Percentiles rank a stretch among this genome's conserved stretches.
Conservation (phyloP, 2,113 vertebrate species). For the Crotalus helleri region DNA sequence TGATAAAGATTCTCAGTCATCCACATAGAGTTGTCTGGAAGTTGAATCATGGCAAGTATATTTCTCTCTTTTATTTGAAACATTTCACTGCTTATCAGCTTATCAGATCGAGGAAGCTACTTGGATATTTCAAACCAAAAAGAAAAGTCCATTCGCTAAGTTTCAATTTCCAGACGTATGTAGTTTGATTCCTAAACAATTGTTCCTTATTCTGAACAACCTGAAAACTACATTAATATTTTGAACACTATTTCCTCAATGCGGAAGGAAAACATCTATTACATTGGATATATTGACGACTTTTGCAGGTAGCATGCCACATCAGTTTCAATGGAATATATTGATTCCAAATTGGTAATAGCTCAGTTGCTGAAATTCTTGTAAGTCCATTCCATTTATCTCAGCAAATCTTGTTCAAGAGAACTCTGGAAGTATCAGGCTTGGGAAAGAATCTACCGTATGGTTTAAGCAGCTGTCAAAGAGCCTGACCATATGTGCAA, state of each 20-base stretch:
- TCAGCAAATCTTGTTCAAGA: not conserved
- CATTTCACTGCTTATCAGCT: not conserved
- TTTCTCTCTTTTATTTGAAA: not conserved
- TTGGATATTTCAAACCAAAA: not conserved
- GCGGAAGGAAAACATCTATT: not conserved
- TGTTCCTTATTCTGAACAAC: not conserved
- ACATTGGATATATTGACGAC: not conserved
- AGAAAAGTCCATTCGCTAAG: not conserved
- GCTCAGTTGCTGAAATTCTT: not conserved
- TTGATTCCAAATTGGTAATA: not conserved
- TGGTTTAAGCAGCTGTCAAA: not conserved
- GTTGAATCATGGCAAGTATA: not conserved
- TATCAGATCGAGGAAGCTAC: not conserved
- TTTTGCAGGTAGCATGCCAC: not conserved
- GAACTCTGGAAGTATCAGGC: not conserved
- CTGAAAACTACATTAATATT: not conserved
- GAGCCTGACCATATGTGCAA: not conserved
- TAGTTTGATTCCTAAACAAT: not conserved
- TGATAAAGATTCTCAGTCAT: not conserved
- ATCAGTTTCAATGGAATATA: not conserved
- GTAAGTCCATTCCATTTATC: not conserved
- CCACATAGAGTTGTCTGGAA: not conserved
- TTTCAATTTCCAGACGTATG: not conserved
- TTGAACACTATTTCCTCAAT: not conserved
- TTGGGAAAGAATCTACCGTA: not conserved